Percentiles rank a stretch among this genome's conserved stretches.
Conservation (phyloP, 2,888 invertebrate genomes). For the Scaptomyza parva region DNA sequence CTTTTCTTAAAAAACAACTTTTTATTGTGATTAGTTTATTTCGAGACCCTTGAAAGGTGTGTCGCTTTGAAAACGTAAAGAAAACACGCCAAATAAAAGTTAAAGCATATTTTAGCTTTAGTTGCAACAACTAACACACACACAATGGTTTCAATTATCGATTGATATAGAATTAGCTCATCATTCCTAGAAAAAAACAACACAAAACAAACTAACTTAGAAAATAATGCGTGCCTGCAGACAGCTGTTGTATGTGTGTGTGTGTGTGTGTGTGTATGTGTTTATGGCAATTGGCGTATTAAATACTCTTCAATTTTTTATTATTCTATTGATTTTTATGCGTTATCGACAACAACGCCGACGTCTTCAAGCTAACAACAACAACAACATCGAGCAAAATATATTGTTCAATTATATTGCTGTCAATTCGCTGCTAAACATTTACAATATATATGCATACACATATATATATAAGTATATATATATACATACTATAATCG, state of each 20-base stretch:
- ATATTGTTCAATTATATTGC: slow-evolving; percentile 69
- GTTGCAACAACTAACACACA: neutral
- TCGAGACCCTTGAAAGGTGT: neutral
- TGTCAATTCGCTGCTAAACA: slow-evolving; percentile 76
- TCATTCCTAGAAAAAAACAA: slow-evolving; percentile 12
- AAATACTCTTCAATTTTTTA: slow-evolving; percentile 72
- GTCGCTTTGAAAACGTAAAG: neutral
- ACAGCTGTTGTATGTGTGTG: slow-evolving; percentile 12
- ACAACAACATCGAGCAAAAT: slow-evolving; percentile 32
- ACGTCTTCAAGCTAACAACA: slow-evolving; percentile 9
- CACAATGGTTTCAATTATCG: slow-evolving; percentile 53
- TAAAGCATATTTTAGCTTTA: neutral
- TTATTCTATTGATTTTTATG: slow-evolving; percentile 70
- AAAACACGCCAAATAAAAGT: slow-evolving; percentile 11
- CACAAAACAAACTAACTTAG: slow-evolving; percentile 16
- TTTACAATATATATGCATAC: slow-evolving; percentile 58
- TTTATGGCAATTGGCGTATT: slow-evolving; percentile 52
- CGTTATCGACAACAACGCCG: slow-evolving; percentile 42
- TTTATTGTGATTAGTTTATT: neutral
- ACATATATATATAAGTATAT: neutral
- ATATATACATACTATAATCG: neutral
- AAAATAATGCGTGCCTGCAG: slow-evolving; percentile 27
- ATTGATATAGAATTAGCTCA: slow-evolving; percentile 53
- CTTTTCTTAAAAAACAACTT: too few species aligned
- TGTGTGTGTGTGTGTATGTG: slow-evolving; percentile 4